Percentiles rank a stretch among this genome's conserved stretches.
Evolutionary conservation across 2,113 vertebrate species (phyloP).

Genomic region (Nettapus auritus): DNA sequence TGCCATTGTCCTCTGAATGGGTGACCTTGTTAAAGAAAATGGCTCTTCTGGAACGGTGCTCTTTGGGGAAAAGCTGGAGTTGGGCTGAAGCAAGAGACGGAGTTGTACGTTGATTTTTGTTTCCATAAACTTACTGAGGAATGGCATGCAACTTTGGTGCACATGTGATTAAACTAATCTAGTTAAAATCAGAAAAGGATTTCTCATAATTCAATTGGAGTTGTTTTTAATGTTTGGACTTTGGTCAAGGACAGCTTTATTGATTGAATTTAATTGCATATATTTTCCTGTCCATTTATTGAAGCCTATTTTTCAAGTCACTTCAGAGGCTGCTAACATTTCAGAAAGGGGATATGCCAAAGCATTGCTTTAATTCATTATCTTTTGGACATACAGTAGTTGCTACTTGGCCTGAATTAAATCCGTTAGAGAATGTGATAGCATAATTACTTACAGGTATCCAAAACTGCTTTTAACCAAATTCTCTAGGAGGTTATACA

Average conservation of each 20-base stretch:
- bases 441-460: slow-evolving; percentile 81
- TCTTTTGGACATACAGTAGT: slow-evolving; percentile 77
- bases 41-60: not conserved
- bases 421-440: slow-evolving; percentile 78
- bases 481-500: slow-evolving; percentile 65
- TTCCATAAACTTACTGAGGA: slow-evolving; percentile 47
- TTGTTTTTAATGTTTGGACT: slow-evolving; percentile 76
- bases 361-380: slow-evolving; percentile 84
- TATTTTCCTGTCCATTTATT: slow-evolving; percentile 79
- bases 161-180: slow-evolving; percentile 71
- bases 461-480: slow-evolving; percentile 72
- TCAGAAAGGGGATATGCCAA: slow-evolving; percentile 80
- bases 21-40: not conserved
- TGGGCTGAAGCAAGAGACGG: not conserved
- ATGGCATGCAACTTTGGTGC: slow-evolving; percentile 17
- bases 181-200: slow-evolving; percentile 75
- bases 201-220: slow-evolving; percentile 78
- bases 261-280: slow-evolving; percentile 80
- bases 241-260: slow-evolving; percentile 80
- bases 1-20: not conserved
- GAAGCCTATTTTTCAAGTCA: slow-evolving; percentile 77
- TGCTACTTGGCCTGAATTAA: slow-evolving; percentile 78
- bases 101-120: not conserved
- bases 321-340: slow-evolving; percentile 78
- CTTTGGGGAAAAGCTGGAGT: not conserved